Evolutionary conservation across 1,140 invertebrate species (phyloP).

Genomic region (Scaptodrosophila lebanonensis): DNA sequence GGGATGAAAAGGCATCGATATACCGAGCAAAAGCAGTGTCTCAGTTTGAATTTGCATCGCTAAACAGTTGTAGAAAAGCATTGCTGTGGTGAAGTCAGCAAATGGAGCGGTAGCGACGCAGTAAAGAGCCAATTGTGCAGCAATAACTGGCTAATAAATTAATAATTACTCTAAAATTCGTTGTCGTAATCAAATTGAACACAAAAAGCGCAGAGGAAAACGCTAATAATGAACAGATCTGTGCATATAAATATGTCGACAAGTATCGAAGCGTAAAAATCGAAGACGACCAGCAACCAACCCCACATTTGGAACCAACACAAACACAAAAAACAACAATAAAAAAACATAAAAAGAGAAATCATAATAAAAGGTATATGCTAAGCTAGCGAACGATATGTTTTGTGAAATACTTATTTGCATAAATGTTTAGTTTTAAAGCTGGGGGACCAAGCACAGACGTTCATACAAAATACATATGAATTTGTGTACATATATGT

Average conservation of each 20-base stretch:
- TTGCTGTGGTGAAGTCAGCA: too few species aligned
- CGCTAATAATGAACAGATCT: conserved; percentile 49
- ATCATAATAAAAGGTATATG: conserved; percentile 18
- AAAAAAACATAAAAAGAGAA: conserved; percentile 31
- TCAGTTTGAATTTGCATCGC: too few species aligned
- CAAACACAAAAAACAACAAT: conserved; percentile 28
- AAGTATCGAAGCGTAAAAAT: conserved; percentile 65
- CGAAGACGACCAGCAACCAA: conserved; percentile 46
- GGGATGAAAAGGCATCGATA: too few species aligned
- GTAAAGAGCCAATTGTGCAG: conserved; percentile 38
- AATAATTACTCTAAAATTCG: conserved; percentile 24
- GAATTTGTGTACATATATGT: conserved; percentile 24
- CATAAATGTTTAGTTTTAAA: too few species aligned
- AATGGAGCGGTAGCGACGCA: conserved; percentile 40
- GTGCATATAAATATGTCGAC: conserved; percentile 52
- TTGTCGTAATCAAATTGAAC: conserved; percentile 20
- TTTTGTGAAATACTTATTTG: conserved; percentile 20
- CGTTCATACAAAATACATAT: conserved; percentile 4
- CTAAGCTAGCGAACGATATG: conserved; percentile 13
- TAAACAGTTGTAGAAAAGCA: too few species aligned
- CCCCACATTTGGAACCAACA: conserved; percentile 23
- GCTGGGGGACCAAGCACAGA: conserved; percentile 6
- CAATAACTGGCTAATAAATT: conserved; percentile 32
- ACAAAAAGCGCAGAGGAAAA: conserved; percentile 12
- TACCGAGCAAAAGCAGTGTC: too few species aligned